A percentile compares a stretch with the other conserved stretches of the same genome.
These are phyloP conservation scores for Miltochrista miniata DNA, from an alignment of 2,888 invertebrate species.

Conservation along the genomic window DNA sequence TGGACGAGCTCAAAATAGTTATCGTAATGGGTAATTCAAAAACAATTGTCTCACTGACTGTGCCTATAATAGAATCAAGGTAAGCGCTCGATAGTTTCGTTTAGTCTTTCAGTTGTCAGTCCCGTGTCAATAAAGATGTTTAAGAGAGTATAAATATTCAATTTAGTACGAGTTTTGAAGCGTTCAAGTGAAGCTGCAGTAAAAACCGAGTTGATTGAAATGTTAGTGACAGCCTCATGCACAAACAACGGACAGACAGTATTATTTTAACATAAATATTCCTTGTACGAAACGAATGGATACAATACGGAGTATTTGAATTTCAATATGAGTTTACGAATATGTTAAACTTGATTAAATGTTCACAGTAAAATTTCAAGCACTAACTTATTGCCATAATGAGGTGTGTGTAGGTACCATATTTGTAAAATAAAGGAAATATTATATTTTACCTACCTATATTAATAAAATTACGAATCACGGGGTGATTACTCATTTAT, in stretches of 20 bases:
- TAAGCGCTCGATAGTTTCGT: conserved; percentile 54
- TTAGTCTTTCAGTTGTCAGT: conserved; percentile 67
- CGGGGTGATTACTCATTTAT: too few species aligned
- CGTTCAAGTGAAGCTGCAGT: conserved; percentile 66
- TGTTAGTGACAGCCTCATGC: conserved; percentile 80
- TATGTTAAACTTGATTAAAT: conserved; percentile 70
- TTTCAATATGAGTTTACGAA: conserved; percentile 74
- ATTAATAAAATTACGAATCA: too few species aligned
- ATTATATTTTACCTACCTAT: too few species aligned
- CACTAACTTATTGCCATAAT: too few species aligned
- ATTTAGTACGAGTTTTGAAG: conserved; percentile 60
- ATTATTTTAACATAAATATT: conserved; percentile 83
- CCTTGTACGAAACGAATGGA: conserved; percentile 79
- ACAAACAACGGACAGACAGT: conserved; percentile 77
- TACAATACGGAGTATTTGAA: conserved; percentile 76
- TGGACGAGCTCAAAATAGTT: conserved; percentile 16
- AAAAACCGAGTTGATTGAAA: conserved; percentile 79
- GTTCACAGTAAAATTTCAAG: conserved; percentile 44
- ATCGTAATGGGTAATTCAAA: conserved; percentile 15
- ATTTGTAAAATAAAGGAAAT: too few species aligned
- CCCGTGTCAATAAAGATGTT: conserved; percentile 81
- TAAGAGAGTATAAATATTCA: conserved; percentile 77
- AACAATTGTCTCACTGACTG: conserved; percentile 13
- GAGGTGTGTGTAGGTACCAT: too few species aligned
- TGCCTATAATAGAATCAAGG: conserved; percentile 45